These are phyloP conservation scores for Phalacrocorax aristotelis DNA, from an alignment of 2,113 vertebrate species.

Conservation along the genomic window DNA sequence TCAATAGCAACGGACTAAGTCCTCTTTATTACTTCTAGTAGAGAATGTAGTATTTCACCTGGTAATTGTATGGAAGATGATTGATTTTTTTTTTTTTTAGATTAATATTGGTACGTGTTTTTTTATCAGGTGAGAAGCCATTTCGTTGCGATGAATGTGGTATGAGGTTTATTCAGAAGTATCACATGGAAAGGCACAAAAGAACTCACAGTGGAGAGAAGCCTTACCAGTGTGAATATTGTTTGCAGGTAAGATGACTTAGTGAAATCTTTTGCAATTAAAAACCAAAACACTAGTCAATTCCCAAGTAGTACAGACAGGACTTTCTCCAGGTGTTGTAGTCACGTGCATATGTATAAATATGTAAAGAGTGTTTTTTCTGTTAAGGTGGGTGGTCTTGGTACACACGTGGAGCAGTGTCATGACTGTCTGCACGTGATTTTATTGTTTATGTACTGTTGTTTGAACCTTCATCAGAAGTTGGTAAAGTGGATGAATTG, in stretches of 20 bases:
- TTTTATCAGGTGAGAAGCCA: conserved; percentile 91
- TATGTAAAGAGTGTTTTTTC: neutral
- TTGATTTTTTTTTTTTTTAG: neutral
- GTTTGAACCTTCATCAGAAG: neutral
- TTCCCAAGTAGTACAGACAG: neutral
- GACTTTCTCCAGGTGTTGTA: neutral
- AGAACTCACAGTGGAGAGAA: conserved; percentile 99
- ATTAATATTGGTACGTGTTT: conserved; percentile 13
- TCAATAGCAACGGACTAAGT: neutral
- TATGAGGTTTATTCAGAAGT: conserved; percentile 99
- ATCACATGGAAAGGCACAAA: conserved; percentile 99
- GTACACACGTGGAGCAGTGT: neutral
- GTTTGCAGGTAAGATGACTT: conserved; percentile 87
- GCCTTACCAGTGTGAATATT: conserved; percentile 98
- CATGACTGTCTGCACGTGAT: neutral
- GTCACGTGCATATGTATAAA: neutral
- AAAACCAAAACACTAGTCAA: neutral
- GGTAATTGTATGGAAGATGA: neutral
- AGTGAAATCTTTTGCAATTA: neutral
- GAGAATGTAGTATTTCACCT: conserved; percentile 13
- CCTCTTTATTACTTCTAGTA: neutral
- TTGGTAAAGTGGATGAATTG: neutral
- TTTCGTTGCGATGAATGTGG: conserved; percentile 98
- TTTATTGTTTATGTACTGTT: neutral
- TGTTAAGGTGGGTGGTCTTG: neutral